A percentile compares a stretch with the other conserved stretches of the same genome.
phyloP scores from a whole-genome alignment of 2,113 vertebrate genomes.

The Sylvia atricapilla region DNA sequence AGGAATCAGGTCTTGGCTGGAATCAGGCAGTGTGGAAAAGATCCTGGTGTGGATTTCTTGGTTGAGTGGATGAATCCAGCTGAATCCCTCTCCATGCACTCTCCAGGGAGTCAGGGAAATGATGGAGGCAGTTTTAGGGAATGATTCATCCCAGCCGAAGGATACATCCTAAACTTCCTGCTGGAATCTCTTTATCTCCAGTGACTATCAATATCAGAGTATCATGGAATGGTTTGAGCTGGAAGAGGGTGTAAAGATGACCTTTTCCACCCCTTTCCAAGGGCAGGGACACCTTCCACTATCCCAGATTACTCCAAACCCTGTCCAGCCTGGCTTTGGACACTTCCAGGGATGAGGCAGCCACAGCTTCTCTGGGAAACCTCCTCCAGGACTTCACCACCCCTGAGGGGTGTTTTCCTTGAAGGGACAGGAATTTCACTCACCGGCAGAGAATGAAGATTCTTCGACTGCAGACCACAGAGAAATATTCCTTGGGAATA shows the following conservation, averaged over 20 bases:
- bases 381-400: not conserved
- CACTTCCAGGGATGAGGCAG: not conserved
- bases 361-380: not conserved
- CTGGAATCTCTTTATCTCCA: not conserved
- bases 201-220: not conserved
- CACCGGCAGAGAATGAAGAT: not conserved
- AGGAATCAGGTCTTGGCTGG: not conserved
- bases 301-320: not conserved
- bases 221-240: not conserved
- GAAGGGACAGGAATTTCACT: not conserved
- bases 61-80: not conserved
- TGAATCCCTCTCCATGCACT: not conserved
- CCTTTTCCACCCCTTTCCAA: not conserved
- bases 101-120: not conserved
- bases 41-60: rapidly evolving
- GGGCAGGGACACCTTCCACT: not conserved
- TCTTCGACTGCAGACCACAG: not conserved
- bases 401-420: not conserved
- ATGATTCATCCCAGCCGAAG: not conserved
- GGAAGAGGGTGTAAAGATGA: not conserved
- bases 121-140: not conserved
- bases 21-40: not conserved
- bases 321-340: rapidly evolving
- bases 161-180: not conserved
- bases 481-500: not conserved